phyloP scores from a whole-genome alignment of 2,888 invertebrate genomes.

The Trisateles emortualis region DNA sequence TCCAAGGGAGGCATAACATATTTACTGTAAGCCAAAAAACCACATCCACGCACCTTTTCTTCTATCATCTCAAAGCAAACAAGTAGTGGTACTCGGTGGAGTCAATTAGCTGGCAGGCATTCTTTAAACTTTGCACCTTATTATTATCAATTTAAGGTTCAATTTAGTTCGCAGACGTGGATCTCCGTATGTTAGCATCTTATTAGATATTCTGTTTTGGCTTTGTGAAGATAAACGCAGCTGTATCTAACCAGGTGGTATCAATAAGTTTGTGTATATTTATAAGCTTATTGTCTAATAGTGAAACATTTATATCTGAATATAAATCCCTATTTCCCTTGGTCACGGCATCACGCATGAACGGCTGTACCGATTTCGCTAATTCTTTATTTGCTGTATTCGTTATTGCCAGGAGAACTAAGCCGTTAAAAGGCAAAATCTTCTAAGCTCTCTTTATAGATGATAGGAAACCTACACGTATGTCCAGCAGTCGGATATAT shows the following conservation, averaged over 20 bases:
- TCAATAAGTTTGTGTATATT: slow-evolving; percentile 15
- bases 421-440: too few species aligned
- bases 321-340: too few species aligned
- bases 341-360: too few species aligned
- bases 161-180: slow-evolving; percentile 21
- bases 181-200: slow-evolving; percentile 49
- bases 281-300: neutral
- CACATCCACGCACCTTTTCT: slow-evolving; percentile 27
- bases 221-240: slow-evolving; percentile 31
- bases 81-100: slow-evolving; percentile 47
- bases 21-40: neutral
- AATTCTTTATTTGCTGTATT: too few species aligned
- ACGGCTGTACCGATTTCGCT: too few species aligned
- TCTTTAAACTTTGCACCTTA: slow-evolving; percentile 29
- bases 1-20: too few species aligned
- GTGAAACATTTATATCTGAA: neutral
- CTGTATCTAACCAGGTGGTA: slow-evolving; percentile 12
- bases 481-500: too few species aligned
- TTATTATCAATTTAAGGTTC: slow-evolving; percentile 15
- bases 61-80: slow-evolving; percentile 52
- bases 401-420: too few species aligned
- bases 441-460: too few species aligned
- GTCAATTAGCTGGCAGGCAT: slow-evolving; percentile 47
- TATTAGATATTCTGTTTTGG: slow-evolving; percentile 58
- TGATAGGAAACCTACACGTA: too few species aligned